These are phyloP conservation scores for Pachyrhynchus sulphureomaculatus DNA, from an alignment of 1,140 invertebrate species.

Conservation along the genomic window DNA sequence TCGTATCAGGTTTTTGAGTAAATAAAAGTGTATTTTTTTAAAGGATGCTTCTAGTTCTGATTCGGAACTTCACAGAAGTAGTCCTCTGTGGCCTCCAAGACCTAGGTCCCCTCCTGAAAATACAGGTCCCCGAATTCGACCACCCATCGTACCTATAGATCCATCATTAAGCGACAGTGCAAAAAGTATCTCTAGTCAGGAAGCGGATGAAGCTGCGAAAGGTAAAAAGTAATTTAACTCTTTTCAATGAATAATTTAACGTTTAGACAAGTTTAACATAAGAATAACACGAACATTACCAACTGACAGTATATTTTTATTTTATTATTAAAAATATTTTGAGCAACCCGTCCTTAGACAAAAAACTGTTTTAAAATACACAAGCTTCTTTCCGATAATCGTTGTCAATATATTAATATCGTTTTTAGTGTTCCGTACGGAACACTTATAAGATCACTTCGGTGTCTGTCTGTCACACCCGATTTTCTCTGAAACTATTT, in stretches of 20 bases:
- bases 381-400: no score
- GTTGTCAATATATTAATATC: no score
- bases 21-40: background rate
- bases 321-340: no score
- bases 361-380: no score
- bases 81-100: constrained; percentile 48
- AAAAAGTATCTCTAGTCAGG: constrained; percentile 58
- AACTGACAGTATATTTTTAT: background rate
- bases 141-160: constrained; percentile 39
- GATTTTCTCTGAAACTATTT: no score
- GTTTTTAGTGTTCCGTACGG: no score
- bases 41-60: constrained; percentile 60
- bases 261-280: background rate
- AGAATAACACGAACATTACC: background rate
- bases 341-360: no score
- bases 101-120: constrained; percentile 41
- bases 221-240: constrained; percentile 31
- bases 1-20: background rate
- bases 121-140: constrained; percentile 30
- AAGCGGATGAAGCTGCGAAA: constrained; percentile 51
- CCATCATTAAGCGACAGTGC: constrained; percentile 56
- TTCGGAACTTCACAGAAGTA: constrained; percentile 58
- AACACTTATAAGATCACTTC: no score
- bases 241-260: no score
- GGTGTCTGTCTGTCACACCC: no score